phyloP scores from a whole-genome alignment of 2,888 invertebrate species.

The Drosophila paranaensis region DNA sequence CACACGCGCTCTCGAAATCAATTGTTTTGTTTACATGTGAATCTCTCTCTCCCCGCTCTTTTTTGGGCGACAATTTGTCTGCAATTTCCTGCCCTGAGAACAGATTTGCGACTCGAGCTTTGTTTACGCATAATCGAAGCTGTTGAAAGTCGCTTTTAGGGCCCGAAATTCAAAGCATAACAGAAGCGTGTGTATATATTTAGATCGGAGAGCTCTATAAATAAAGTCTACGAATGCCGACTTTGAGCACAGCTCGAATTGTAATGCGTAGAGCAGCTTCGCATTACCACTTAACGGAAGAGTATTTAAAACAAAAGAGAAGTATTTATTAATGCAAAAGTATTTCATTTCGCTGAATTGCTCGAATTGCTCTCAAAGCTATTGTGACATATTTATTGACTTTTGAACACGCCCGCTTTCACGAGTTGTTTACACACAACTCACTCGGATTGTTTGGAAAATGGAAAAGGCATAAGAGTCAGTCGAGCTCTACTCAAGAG shows the following conservation, averaged over 20 bases:
- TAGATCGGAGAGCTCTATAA: slow-evolving; percentile 15
- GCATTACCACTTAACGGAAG: not conserved
- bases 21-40: slow-evolving; percentile 20
- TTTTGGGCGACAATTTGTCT: slow-evolving; percentile 68
- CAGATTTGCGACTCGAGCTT: slow-evolving; percentile 11
- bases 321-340: too few relatives aligned
- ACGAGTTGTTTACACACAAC: not conserved
- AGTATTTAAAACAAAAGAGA: not conserved
- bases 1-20: slow-evolving; percentile 14
- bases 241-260: slow-evolving; percentile 15
- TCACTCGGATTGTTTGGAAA: not conserved
- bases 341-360: slow-evolving; percentile 7
- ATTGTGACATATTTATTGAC: not conserved
- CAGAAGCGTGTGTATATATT: not conserved
- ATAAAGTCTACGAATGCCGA: slow-evolving; percentile 30
- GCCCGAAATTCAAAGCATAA: not conserved
- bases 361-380: too few relatives aligned
- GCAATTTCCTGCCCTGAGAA: slow-evolving; percentile 38
- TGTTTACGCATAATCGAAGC: slow-evolving; percentile 52
- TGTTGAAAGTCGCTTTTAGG: not conserved
- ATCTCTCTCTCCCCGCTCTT: too few relatives aligned
- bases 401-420: not conserved
- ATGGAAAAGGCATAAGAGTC: not conserved
- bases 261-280: not conserved
- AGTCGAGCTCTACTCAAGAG: too few relatives aligned